Conservation (phyloP, 2,888 invertebrate species). For the Caenorhabditis sinica region DNA sequence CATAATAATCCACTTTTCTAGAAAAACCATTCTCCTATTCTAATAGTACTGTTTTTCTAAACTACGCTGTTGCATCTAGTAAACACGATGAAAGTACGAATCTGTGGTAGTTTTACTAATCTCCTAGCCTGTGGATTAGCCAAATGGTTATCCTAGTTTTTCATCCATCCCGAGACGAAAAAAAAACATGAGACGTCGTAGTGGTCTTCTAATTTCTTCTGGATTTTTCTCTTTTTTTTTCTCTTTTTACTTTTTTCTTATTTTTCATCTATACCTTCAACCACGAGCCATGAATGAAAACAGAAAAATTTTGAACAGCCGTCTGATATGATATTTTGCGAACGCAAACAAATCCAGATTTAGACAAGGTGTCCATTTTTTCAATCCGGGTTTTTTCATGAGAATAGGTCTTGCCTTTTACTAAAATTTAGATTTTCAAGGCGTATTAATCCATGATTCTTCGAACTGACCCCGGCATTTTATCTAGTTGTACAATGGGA, state of each 20-base stretch:
- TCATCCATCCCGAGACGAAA: neutral
- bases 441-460: neutral
- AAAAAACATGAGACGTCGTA: conserved; percentile 25
- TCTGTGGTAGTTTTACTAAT: conserved; percentile 11
- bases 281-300: conserved; percentile 24
- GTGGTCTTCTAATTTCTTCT: conserved; percentile 22
- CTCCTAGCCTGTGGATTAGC: conserved; percentile 17
- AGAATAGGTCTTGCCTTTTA: no score
- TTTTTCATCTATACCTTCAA: neutral
- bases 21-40: neutral
- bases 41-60: neutral
- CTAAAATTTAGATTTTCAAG: no score
- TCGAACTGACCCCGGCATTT: neutral
- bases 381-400: conserved; percentile 15
- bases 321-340: conserved; percentile 35
- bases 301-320: conserved; percentile 17
- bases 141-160: conserved; percentile 18
- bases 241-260: conserved; percentile 11
- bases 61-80: neutral
- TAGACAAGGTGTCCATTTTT: conserved; percentile 35
- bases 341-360: conserved; percentile 50
- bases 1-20: no score
- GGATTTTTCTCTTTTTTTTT: conserved; percentile 6
- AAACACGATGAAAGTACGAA: conserved; percentile 18
- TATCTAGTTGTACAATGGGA: no score